Evolutionary conservation across 2,888 invertebrate species (phyloP), one percentile per base, ranked within the genome.

Genomic region (Cephus sareptanus): DNA sequence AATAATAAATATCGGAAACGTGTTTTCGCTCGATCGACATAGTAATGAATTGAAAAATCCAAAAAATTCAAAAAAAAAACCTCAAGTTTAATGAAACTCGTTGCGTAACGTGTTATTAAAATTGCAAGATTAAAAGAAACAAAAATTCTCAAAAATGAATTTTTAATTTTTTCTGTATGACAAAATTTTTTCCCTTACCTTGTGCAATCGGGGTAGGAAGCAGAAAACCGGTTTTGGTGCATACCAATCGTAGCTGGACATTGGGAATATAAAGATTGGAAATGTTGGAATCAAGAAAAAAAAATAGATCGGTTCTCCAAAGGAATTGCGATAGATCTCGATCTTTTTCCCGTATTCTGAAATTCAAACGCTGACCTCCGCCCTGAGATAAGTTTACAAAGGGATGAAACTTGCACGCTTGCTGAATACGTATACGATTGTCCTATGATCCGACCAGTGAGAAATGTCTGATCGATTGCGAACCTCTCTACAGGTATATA

Each of bases 401-500:
- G 77, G 77, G 75, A 75, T 74, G 75, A 77, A 75, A 31, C 77
- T 56, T 77, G 77, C 77, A 77, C 75, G 77, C 77, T 69, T 68
- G 34, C 40, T 30, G 70, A 77, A 77, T 77, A 75, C 75, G 40
- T 34, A 71, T 34, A 71, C 23, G 56, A 56, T 56, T 56, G 56
- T 56, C 56, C 56, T 56, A 56, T 23, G 23, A 56, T 56, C 23
- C 56, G 56, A 2, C 23, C 23, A 56, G 56, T 56, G 56, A 35
- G 4, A 23, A 56, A 56, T 56, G 56, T 23, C 56, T 56, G 56
- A 23, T 23, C 23, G 56, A 56, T 56, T 56, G 9, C 23, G 56
- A 56, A 23, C 23, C 23, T 56, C 6, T 56, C 23, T 23, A 9
- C 9, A 15, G 23, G 56, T 56, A 9, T 23, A 40, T 40, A 56